These are phyloP conservation scores for Daphoenositta chrysoptera DNA, from an alignment of 2,113 vertebrate genomes.

Conservation along the genomic window DNA sequence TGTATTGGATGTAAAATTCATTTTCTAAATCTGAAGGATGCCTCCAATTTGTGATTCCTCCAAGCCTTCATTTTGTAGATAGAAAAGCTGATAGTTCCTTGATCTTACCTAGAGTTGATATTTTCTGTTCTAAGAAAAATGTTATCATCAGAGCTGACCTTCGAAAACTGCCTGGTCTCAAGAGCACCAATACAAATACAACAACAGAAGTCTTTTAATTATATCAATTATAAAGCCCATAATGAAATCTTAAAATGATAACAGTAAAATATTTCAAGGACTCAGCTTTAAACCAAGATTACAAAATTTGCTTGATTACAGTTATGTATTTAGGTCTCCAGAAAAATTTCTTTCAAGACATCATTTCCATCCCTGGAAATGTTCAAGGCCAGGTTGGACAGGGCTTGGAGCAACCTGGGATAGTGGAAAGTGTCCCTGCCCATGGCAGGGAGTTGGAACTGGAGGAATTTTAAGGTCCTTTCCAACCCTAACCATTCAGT, in stretches of 20 bases:
- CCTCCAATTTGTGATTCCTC: background rate
- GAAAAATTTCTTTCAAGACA: background rate
- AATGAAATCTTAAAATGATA: background rate
- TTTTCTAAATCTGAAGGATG: background rate
- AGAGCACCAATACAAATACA: background rate
- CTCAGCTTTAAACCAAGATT: accelerated
- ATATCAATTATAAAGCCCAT: background rate
- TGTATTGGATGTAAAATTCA: background rate
- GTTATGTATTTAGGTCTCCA: background rate
- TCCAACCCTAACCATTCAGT: background rate
- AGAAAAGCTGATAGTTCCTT: background rate
- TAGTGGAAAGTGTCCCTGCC: background rate
- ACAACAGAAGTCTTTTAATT: background rate
- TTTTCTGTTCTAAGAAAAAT: background rate
- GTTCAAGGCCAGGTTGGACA: accelerated
- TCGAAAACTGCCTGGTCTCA: background rate
- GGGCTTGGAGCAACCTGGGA: background rate
- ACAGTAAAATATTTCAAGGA: background rate
- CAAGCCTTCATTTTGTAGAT: background rate
- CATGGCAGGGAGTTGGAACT: background rate
- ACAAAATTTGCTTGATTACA: background rate
- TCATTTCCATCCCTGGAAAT: background rate
- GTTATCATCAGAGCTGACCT: background rate
- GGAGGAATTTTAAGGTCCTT: background rate
- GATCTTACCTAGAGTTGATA: background rate